phyloP scores from a whole-genome alignment of 2,113 vertebrate species.

The Oryzias celebensis region DNA sequence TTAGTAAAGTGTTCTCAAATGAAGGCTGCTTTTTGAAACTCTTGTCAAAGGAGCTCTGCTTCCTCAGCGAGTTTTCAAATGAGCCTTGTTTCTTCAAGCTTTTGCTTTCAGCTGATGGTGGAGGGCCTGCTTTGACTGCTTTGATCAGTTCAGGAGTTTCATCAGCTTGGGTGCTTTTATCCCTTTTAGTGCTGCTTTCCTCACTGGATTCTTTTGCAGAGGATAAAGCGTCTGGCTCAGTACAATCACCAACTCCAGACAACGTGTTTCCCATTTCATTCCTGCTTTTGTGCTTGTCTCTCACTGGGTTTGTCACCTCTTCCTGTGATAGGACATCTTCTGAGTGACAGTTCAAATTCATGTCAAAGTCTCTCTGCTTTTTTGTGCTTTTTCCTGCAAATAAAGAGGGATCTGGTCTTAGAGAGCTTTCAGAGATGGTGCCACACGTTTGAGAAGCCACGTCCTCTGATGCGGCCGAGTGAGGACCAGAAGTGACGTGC shows the following conservation, averaged over 20 bases:
- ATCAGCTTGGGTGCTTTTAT: conserved; percentile 67
- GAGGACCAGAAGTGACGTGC: conserved; percentile 52
- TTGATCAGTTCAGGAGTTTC: conserved; percentile 39
- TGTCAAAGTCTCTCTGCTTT: conserved; percentile 49
- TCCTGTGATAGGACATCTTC: conserved; percentile 44
- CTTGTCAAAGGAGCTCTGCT: conserved; percentile 67
- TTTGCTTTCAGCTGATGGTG: conserved; percentile 53
- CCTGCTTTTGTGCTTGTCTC: conserved; percentile 32
- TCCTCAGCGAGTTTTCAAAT: conserved; percentile 52
- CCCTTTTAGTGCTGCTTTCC: conserved; percentile 47
- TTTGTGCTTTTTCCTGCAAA: conserved; percentile 53
- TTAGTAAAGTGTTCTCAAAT: conserved; percentile 55
- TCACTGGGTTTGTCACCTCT: conserved; percentile 41
- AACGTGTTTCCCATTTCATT: conserved; percentile 9
- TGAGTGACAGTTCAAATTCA: conserved; percentile 67
- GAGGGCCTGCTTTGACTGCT: conserved; percentile 30
- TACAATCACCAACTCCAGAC: conserved; percentile 7
- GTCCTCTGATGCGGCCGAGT: conserved; percentile 71
- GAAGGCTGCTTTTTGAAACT: conserved; percentile 65
- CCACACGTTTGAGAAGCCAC: conserved; percentile 60
- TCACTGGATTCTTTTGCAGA: conserved; percentile 1
- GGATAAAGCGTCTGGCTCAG: conserved; percentile 25
- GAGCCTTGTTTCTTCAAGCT: conserved; percentile 63
- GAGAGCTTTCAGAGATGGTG: conserved; percentile 46
- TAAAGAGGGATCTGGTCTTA: conserved; percentile 7